These are phyloP conservation scores for Incurvaria masculella DNA, from an alignment of 2,888 invertebrate species.

Conservation along the genomic window DNA sequence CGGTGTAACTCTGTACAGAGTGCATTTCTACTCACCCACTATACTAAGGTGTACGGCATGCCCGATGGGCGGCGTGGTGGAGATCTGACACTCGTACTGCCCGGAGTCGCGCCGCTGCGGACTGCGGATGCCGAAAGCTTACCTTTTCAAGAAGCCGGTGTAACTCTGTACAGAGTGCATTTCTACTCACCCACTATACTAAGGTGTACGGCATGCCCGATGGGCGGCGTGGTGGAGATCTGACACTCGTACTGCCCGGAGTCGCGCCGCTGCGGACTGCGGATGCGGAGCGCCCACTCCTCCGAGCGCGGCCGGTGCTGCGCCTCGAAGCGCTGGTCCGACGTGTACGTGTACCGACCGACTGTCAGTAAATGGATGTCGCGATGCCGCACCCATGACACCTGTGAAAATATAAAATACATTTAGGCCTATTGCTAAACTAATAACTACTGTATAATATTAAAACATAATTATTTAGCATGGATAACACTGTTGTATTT, in stretches of 20 bases:
- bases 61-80: conserved; percentile 75
- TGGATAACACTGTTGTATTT: too few relatives aligned
- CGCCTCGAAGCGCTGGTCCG: conserved; percentile 65
- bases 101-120: conserved; percentile 70
- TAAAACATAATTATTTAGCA: too few relatives aligned
- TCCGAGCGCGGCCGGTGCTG: conserved; percentile 71
- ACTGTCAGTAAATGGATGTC: conserved; percentile 80
- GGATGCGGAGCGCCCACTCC: conserved; percentile 65
- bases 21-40: conserved; percentile 3
- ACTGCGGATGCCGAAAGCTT: conserved; percentile 38
- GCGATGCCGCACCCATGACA: conserved; percentile 76
- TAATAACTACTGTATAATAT: too few relatives aligned
- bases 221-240: conserved; percentile 71
- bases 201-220: conserved; percentile 41
- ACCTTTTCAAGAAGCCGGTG: too few relatives aligned
- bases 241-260: conserved; percentile 76
- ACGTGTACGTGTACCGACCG: conserved; percentile 73
- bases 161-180: too few relatives aligned
- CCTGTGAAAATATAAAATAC: conserved; percentile 39
- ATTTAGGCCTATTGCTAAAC: too few relatives aligned
- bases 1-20: too few relatives aligned
- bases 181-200: conserved; percentile 6
- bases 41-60: conserved; percentile 34
- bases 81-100: conserved; percentile 75
- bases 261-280: conserved; percentile 60